Base-by-base conservation (phyloP, 2,113 vertebrate genomes). In the Paradisaea rubra region DNA sequence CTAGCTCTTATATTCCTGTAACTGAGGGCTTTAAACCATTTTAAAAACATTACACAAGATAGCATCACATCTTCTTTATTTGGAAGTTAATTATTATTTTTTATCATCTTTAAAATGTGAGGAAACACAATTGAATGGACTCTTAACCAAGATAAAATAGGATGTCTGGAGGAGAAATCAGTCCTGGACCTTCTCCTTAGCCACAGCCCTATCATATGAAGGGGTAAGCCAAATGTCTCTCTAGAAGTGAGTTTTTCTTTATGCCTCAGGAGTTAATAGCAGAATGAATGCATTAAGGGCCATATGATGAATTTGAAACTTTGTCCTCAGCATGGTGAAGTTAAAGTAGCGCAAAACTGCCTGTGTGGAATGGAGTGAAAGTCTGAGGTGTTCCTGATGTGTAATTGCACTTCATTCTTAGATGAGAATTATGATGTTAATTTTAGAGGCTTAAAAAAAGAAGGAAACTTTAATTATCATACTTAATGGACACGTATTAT, bases 31-130 rank as follows among this genome's bases (percentile, higher is more conserved):
- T 83, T 71, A 91, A 91, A 70, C 56, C 44, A 84, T 66, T 95
- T 91, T 27, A 94, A 90, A 93, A 93, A 74, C 91, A 88, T 90
- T 95, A 94, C 30, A 37, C 19, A 45, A 89, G 93, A 94, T 93
- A 88, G 64, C 31, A 95, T 92, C 95, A 72, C 28, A 53, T 61
- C 88, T 57, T 83, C 80, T 96, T 96, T 95, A 88, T 95, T 91
- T 93, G 69, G 81, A 93, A 95, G 89, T 86, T 95, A 81, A 88
- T 95, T 94, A 93, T 95, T 88, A 65, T 78, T 86, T 94, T 96
- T 95, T 88, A 89, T 91, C 83, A 61, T 94, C 82, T 86, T 92
- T 88, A 94, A 90, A 90, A 90, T 84, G 88, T 94, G 82, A 90
- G 86, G 93, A 95, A 97, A 92, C 86, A 92, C 64, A 84, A 80